Evolutionary conservation across 1,140 invertebrate species (phyloP).

Genomic region (Anoplophora glabripennis): DNA sequence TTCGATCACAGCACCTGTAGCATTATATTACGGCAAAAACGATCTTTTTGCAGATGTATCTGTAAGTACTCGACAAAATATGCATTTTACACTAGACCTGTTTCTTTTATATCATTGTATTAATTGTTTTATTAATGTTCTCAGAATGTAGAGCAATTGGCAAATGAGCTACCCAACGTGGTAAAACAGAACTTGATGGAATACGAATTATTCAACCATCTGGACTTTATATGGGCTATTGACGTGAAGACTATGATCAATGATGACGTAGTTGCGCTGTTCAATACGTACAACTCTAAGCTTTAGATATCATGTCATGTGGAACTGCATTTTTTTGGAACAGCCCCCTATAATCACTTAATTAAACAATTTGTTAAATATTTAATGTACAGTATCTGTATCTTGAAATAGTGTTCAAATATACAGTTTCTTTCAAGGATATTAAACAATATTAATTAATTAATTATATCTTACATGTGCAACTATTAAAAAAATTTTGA

Average conservation of each 20-base stretch:
- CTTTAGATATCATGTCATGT: too few species aligned
- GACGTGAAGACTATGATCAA: constrained; percentile 10
- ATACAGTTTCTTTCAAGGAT: too few species aligned
- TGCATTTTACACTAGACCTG: too few species aligned
- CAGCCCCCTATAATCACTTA: too few species aligned
- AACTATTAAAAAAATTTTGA: too few species aligned
- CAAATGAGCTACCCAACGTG: constrained; percentile 10
- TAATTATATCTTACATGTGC: too few species aligned
- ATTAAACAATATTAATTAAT: too few species aligned
- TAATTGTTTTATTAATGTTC: constrained; percentile 13
- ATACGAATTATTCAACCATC: constrained; percentile 16
- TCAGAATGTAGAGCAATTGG: constrained; percentile 18
- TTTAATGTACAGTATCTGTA: too few species aligned
- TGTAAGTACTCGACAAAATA: neutral
- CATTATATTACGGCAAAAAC: constrained; percentile 5
- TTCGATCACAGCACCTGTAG: constrained; percentile 2
- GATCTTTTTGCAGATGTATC: constrained; percentile 2
- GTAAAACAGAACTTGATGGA: constrained; percentile 11
- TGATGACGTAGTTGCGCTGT: constrained; percentile 6
- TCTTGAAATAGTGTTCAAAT: too few species aligned
- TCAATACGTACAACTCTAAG: neutral
- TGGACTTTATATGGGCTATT: constrained; percentile 16
- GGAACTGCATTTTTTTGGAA: too few species aligned
- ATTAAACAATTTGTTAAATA: too few species aligned
- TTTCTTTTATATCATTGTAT: too few species aligned